These are phyloP conservation scores for Axis porcinus DNA, from an alignment of 2,113 vertebrate genomes.

Conservation along the genomic window DNA sequence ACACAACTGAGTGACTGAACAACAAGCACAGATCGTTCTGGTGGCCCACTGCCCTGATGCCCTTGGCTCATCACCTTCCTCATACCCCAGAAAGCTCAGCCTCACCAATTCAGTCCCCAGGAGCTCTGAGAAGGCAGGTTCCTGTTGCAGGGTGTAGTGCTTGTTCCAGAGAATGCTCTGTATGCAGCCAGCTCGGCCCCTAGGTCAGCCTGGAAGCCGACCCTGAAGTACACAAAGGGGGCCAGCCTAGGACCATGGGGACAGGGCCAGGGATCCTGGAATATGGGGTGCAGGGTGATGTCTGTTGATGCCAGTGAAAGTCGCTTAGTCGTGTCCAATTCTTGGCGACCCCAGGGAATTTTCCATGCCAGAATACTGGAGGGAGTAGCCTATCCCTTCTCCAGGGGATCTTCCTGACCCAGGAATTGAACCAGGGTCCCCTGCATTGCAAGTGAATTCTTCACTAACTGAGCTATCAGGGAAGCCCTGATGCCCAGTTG, in stretches of 20 bases:
- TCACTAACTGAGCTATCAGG: background rate
- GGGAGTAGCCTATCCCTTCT: background rate
- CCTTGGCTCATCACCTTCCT: background rate
- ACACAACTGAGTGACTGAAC: background rate
- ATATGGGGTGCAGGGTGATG: background rate
- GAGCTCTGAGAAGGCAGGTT: background rate
- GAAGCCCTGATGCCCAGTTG: background rate
- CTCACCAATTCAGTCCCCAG: background rate
- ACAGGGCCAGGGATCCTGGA: background rate
- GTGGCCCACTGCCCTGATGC: background rate
- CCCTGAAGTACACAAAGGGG: background rate
- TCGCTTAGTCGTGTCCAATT: background rate
- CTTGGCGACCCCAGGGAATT: background rate
- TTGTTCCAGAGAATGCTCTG: background rate
- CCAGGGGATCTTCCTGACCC: background rate
- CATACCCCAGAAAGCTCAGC: background rate
- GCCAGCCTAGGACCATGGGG: background rate
- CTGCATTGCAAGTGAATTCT: background rate
- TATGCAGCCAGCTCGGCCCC: background rate
- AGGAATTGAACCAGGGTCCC: background rate
- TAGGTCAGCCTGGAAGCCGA: background rate
- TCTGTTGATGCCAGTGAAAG: background rate
- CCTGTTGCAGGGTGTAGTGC: fast-evolving
- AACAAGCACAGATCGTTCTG: background rate
- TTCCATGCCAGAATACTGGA: background rate